Conservation (phyloP, 2,888 invertebrate genomes). For the Mythimna albipuncta region DNA sequence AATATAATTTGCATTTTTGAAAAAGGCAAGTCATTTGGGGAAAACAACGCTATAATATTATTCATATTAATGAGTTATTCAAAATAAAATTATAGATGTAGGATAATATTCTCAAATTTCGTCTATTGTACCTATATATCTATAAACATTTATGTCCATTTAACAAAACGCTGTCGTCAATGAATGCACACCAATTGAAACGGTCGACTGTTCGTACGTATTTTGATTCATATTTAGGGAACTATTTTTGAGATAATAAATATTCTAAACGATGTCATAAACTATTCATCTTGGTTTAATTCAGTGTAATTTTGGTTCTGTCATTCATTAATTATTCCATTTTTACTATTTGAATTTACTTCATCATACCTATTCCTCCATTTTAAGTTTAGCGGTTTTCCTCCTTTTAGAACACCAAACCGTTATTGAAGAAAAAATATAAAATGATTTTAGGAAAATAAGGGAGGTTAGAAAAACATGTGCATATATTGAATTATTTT, state of each 20-base stretch:
- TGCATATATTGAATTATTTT: conserved; percentile 50
- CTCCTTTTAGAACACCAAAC: neutral
- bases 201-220: neutral
- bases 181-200: neutral
- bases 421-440: neutral
- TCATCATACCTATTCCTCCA: too few species aligned
- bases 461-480: conserved; percentile 31
- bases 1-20: conserved; percentile 22
- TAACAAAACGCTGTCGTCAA: neutral
- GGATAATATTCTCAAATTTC: neutral
- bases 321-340: too few species aligned
- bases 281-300: too few species aligned
- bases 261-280: too few species aligned
- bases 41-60: conserved; percentile 26
- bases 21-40: conserved; percentile 23
- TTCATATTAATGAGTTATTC: neutral
- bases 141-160: too few species aligned
- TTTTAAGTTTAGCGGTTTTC: neutral
- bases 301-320: too few species aligned
- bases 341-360: too few species aligned
- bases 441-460: neutral
- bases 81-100: neutral
- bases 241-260: neutral
- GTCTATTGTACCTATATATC: too few species aligned
- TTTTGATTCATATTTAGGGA: too few species aligned